Evolutionary conservation across 2,888 invertebrate species (phyloP).

Genomic region (Xiphydria camelus): DNA sequence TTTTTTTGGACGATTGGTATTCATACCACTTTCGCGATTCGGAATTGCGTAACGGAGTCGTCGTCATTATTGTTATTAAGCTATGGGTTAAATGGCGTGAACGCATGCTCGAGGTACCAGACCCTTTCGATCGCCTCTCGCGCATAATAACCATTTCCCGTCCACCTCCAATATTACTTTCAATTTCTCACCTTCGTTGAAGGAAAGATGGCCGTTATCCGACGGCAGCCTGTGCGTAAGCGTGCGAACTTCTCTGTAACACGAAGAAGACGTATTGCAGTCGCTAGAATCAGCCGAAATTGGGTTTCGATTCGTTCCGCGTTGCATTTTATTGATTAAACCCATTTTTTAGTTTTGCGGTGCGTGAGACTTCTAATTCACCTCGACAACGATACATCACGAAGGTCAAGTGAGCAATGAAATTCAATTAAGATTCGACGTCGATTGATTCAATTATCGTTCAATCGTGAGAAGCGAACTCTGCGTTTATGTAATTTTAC

Average conservation of each 20-base stretch:
- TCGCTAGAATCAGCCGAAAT: background rate
- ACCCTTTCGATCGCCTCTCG: constrained; percentile 76
- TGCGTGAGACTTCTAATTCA: no score
- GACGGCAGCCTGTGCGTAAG: constrained; percentile 75
- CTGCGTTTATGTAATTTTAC: background rate
- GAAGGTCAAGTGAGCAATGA: no score
- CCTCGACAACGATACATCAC: no score
- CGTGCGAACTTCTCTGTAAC: constrained; percentile 70
- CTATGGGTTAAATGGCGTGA: constrained; percentile 44
- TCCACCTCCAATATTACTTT: constrained; percentile 77
- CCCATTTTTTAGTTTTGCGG: no score
- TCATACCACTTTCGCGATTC: no score
- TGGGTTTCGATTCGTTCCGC: no score
- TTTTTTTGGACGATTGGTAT: constrained; percentile 15
- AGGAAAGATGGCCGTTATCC: constrained; percentile 76
- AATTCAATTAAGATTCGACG: no score
- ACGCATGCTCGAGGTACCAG: constrained; percentile 75
- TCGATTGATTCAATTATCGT: no score
- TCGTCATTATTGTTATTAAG: constrained; percentile 13
- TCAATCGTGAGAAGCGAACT: background rate
- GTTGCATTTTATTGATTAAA: no score
- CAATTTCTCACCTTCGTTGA: constrained; percentile 75
- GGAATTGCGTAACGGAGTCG: no score
- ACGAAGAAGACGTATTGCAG: constrained; percentile 13
- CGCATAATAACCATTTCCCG: constrained; percentile 75